Evolutionary conservation across 2,797 vertebrate genomes (phyloP), one percentile per base, ranked within the genome.

Genomic region (Syndactyla subalaris): DNA sequence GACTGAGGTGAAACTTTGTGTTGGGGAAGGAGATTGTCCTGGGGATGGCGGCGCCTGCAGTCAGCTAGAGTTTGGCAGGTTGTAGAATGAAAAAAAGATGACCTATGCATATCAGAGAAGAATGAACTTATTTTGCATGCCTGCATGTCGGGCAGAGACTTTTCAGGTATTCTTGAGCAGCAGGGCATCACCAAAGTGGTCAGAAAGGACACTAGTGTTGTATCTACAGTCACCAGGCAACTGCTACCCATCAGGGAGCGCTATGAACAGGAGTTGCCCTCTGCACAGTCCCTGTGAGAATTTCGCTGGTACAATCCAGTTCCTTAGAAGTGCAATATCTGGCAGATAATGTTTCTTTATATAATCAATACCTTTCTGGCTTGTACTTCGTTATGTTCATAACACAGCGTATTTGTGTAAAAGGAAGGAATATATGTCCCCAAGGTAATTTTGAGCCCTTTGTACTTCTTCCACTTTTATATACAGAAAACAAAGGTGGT

Each of bases 1-100:
- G 8, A 34, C 1, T 52, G 46, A 39, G 23, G 14, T 26, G 18
- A 49, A 79, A 2, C 10, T 83, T 51, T 41, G 65, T 1, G 0
- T 0, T 61, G 29, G 8, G 8, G 26, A 70, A 62, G 3, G 5
- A 70, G 6, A 38, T 10, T 43, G 5, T 49, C 24, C 38, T 45
- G 55, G 30, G 27, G 4, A 20, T 2, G 32, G 7, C 14, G 7
- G 3, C 27, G 29, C 10, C 15, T 26, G 16, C 29, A 66, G 15
- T 27, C 9, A 61, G 8, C 12, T 34, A 7, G 12, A 34, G 12
- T 45, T 65, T 8, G 32, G 12, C 32, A 57, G 17, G 22, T 30
- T 75, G 59, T 73, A 65, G 24, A 54, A 52, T 1, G 2, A 2
- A 58, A 39, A 62, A n/a, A 30, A 30, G 11, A 29, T 43, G 46